Percentiles rank a stretch among this genome's conserved stretches.
phyloP scores from a whole-genome alignment of 2,797 vertebrate genomes.

The Neomorphus geoffroyi region DNA sequence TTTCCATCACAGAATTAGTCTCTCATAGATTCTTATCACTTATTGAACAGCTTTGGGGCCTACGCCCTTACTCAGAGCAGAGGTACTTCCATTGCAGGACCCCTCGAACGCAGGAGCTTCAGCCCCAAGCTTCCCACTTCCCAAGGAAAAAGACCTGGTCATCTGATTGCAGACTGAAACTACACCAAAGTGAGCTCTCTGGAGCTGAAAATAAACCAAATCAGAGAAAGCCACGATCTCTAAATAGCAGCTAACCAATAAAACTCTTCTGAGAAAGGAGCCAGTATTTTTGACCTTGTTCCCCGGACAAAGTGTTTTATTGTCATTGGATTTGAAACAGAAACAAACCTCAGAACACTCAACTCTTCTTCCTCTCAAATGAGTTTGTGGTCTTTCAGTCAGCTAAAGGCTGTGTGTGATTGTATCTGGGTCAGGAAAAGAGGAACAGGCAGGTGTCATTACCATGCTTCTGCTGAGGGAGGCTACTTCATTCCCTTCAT shows the following conservation, averaged over 20 bases:
- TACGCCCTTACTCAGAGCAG: not conserved
- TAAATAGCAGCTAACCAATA: not conserved
- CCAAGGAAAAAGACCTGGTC: not conserved
- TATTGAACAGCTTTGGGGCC: not conserved
- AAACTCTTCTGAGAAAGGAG: not conserved
- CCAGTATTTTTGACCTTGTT: not conserved
- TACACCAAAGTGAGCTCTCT: not conserved
- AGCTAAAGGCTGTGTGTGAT: not conserved
- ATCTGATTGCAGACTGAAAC: not conserved
- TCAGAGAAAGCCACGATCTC: not conserved
- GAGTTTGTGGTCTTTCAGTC: not conserved
- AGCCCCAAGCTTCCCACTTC: not conserved
- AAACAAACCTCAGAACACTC: not conserved
- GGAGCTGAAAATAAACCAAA: not conserved
- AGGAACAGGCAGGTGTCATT: not conserved
- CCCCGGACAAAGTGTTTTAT: not conserved
- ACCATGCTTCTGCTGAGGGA: not conserved
- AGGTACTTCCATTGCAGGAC: not conserved
- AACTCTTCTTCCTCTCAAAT: not conserved
- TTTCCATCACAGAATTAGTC: too few relatives aligned
- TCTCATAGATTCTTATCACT: not conserved
- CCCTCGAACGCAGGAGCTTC: not conserved
- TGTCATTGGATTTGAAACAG: not conserved
- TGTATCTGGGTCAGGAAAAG: not conserved
- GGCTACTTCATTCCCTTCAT: not conserved